These are phyloP conservation scores for Chunga burmeisteri DNA, from an alignment of 2,113 vertebrate species.

Conservation along the genomic window DNA sequence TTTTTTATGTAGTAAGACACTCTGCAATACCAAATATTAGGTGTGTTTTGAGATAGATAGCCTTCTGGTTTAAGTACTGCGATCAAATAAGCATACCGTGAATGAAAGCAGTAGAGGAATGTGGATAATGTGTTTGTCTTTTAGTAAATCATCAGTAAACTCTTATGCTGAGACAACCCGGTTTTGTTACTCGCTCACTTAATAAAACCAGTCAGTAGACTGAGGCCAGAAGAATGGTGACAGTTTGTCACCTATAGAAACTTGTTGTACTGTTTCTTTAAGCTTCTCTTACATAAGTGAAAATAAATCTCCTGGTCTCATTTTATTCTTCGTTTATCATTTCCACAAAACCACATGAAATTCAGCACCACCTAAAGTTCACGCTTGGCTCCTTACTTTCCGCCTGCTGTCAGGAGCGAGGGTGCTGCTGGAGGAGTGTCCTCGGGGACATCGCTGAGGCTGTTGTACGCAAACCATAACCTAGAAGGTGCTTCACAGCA, in stretches of 20 bases:
- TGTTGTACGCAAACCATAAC: neutral
- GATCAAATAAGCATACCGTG: neutral
- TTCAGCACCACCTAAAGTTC: neutral
- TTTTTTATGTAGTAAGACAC: neutral
- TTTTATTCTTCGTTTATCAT: neutral
- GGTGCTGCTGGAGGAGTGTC: neutral
- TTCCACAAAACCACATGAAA: neutral
- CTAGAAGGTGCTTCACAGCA: neutral
- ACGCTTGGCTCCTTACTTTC: neutral
- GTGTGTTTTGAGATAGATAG: neutral
- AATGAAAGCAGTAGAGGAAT: neutral
- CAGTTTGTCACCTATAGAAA: neutral
- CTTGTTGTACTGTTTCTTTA: neutral
- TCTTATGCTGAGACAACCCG: neutral
- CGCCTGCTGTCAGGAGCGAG: neutral
- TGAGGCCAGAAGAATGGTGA: neutral
- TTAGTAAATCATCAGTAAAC: slow-evolving; percentile 11
- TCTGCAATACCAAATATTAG: neutral
- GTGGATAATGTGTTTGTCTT: slow-evolving; percentile 19
- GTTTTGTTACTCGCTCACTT: neutral
- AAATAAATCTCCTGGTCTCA: neutral
- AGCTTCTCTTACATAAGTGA: neutral
- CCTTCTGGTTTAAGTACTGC: neutral
- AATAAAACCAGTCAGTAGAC: neutral
- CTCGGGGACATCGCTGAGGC: neutral